phyloP scores from a whole-genome alignment of 2,888 invertebrate genomes.

The Sympetrum striolatum region DNA sequence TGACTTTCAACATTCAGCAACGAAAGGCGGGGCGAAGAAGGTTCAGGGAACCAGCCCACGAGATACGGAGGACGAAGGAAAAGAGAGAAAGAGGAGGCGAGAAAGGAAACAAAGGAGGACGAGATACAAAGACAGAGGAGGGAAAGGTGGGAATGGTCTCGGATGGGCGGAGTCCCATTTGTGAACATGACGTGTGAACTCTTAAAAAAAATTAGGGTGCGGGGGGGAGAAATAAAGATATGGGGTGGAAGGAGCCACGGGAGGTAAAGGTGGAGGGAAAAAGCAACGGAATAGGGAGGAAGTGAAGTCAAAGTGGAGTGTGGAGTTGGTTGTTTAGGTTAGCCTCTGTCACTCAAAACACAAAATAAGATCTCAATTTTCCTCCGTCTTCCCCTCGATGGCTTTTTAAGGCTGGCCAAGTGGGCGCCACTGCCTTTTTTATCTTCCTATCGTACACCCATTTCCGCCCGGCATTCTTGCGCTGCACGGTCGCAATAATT shows the following conservation, averaged over 20 bases:
- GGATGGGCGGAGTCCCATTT: slow-evolving; percentile 36
- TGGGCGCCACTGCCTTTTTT: not conserved
- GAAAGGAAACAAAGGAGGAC: not conserved
- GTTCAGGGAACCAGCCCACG: too few relatives aligned
- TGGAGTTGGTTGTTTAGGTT: slow-evolving; percentile 31
- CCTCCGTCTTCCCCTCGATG: not conserved
- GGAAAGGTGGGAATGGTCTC: not conserved
- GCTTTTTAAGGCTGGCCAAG: slow-evolving; percentile 9
- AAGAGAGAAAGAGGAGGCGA: not conserved
- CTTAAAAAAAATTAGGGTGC: slow-evolving; percentile 1
- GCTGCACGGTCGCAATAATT: too few relatives aligned
- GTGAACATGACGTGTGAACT: slow-evolving; percentile 43
- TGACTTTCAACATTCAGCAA: not conserved
- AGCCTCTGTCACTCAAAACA: slow-evolving; percentile 33
- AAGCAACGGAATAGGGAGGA: not conserved
- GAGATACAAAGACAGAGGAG: not conserved
- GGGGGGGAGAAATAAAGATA: not conserved
- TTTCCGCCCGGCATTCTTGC: not conserved
- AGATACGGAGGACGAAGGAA: not conserved
- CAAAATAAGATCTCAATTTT: slow-evolving; percentile 35
- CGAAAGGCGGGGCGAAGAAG: not conserved
- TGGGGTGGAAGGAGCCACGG: not conserved
- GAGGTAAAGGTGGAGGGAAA: not conserved
- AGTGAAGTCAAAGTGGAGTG: not conserved
- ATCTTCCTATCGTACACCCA: not conserved